Percentiles rank a stretch among this genome's conserved stretches.
Conservation (phyloP, 2,888 invertebrate genomes). For the Reticulitermes lucifugus region DNA sequence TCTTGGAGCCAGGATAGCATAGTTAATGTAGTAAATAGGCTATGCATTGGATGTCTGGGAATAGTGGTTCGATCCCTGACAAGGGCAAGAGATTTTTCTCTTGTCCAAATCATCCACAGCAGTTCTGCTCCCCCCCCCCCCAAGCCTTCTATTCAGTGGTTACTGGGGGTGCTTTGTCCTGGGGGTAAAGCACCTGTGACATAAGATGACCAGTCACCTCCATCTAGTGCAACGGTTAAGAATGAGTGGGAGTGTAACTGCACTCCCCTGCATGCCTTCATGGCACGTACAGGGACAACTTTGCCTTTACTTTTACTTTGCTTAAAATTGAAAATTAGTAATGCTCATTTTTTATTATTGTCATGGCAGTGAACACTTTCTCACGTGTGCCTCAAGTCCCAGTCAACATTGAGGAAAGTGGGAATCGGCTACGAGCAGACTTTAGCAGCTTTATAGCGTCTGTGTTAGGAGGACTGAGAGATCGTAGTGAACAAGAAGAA, state of each 20-base stretch:
- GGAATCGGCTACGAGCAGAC: slow-evolving; percentile 70
- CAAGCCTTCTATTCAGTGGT: background rate
- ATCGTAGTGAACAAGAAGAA: slow-evolving; percentile 57
- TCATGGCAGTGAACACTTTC: slow-evolving; percentile 61
- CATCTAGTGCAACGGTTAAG: too few relatives aligned
- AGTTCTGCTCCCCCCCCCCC: background rate
- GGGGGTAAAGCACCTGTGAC: background rate
- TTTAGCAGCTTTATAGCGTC: slow-evolving; percentile 61
- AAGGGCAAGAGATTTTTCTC: background rate
- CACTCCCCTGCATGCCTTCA: too few relatives aligned
- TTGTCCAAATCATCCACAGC: background rate
- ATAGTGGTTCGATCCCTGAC: background rate
- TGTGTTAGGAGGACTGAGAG: slow-evolving; percentile 51
- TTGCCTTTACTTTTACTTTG: background rate
- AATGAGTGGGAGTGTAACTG: too few relatives aligned
- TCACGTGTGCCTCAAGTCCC: slow-evolving; percentile 71
- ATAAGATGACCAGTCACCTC: background rate
- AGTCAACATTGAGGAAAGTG: slow-evolving; percentile 70
- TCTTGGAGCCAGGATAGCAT: background rate
- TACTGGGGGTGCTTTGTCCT: background rate
- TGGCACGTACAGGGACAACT: too few relatives aligned
- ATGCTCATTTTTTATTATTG: background rate
- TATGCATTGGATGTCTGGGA: too few relatives aligned
- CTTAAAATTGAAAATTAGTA: background rate
- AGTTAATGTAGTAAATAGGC: too few relatives aligned